Conservation (phyloP, 1,140 invertebrate genomes). For the Carcinoscorpius rotundicauda region DNA sequence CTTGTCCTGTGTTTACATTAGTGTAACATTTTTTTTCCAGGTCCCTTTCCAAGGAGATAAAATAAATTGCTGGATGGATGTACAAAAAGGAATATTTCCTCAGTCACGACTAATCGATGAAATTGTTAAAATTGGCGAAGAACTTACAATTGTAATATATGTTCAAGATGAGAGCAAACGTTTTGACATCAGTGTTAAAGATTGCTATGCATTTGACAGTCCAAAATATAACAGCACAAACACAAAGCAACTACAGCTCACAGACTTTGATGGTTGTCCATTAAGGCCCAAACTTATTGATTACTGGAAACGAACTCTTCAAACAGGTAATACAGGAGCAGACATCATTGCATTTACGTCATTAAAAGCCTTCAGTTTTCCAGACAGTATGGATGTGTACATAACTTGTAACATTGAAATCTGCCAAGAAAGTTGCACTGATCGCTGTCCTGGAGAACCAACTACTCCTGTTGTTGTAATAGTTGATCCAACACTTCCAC, state of each 20-base stretch:
- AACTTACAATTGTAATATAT: slow-evolving; percentile 65
- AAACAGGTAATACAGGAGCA: slow-evolving; percentile 56
- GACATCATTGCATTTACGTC: slow-evolving; percentile 63
- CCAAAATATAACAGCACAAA: slow-evolving; percentile 25
- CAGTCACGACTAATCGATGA: slow-evolving; percentile 60
- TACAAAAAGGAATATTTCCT: slow-evolving; percentile 60
- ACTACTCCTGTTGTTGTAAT: no score
- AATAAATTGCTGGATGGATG: slow-evolving; percentile 61
- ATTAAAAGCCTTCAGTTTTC: slow-evolving; percentile 79
- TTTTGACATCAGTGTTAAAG: slow-evolving; percentile 58
- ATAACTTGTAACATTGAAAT: slow-evolving; percentile 73
- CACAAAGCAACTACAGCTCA: slow-evolving; percentile 49
- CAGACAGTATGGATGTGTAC: slow-evolving; percentile 69
- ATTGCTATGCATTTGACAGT: slow-evolving; percentile 59
- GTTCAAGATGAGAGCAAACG: slow-evolving; percentile 52
- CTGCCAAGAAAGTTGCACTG: slow-evolving; percentile 44
- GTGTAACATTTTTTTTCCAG: not conserved
- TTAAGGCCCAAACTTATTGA: slow-evolving; percentile 55
- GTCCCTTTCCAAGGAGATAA: slow-evolving; percentile 60
- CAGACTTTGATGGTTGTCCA: slow-evolving; percentile 57
- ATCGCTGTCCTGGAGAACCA: slow-evolving; percentile 8
- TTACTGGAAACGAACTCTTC: slow-evolving; percentile 63
- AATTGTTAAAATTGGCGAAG: slow-evolving; percentile 66
- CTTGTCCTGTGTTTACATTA: no score
- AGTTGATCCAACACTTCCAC: no score